Conservation (phyloP, 1,140 invertebrate genomes). For the Charaxes varanes region DNA sequence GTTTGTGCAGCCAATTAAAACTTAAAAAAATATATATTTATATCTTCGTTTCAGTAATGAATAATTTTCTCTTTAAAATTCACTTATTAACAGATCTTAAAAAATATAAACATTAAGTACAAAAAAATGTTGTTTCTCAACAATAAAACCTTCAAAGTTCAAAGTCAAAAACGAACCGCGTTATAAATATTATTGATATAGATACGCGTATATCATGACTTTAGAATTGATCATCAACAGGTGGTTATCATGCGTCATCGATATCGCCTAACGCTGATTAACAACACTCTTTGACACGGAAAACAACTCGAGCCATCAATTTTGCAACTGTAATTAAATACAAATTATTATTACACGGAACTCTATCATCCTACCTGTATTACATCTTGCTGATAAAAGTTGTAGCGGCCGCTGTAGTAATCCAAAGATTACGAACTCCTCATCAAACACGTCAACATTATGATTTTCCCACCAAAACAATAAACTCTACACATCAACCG, state of each 20-base stretch:
- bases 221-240: conserved; percentile 30
- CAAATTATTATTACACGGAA: not conserved
- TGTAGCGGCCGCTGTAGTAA: conserved; percentile 17
- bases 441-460: conserved; percentile 10
- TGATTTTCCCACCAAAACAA: conserved; percentile 45
- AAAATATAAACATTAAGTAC: no score
- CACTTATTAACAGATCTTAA: no score
- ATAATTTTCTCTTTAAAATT: no score
- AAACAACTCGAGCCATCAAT: conserved; percentile 2
- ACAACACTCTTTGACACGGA: not conserved
- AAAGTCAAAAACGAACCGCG: no score
- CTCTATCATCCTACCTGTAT: conserved; percentile 23
- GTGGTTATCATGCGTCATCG: conserved; percentile 31
- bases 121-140: no score
- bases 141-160: no score
- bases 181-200: conserved; percentile 23
- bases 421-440: conserved; percentile 21
- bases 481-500: conserved; percentile 15
- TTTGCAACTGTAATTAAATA: not conserved
- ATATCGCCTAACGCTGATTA: conserved; percentile 8
- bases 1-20: no score
- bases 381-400: conserved; percentile 31
- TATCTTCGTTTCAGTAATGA: no score
- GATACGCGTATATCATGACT: conserved; percentile 10
- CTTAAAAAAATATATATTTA: no score